Evolutionary conservation across 1,140 invertebrate genomes (phyloP).

Genomic region (Maniola jurtina): DNA sequence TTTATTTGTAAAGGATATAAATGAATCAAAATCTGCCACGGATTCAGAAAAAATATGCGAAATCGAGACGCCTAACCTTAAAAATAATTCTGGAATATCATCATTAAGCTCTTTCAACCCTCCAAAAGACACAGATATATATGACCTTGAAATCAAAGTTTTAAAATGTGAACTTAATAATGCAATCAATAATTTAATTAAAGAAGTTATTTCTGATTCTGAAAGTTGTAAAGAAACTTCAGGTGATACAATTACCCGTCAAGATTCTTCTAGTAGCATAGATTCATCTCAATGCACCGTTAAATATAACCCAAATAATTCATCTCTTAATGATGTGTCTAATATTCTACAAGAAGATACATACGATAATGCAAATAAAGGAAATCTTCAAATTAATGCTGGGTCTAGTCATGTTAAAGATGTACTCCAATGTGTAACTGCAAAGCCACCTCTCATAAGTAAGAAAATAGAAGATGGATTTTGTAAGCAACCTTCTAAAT

Average conservation of each 20-base stretch:
- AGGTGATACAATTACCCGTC: constrained; percentile 59
- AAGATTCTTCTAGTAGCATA: constrained; percentile 77
- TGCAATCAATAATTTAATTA: constrained; percentile 71
- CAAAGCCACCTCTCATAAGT: constrained; percentile 2
- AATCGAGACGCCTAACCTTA: not conserved
- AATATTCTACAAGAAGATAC: constrained; percentile 64
- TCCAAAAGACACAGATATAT: constrained; percentile 41
- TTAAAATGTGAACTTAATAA: constrained; percentile 74
- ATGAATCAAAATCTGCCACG: not conserved
- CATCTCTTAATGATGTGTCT: constrained; percentile 74
- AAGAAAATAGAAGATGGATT: constrained; percentile 31
- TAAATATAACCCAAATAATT: constrained; percentile 74
- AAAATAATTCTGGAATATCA: not conserved
- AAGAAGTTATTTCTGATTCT: constrained; percentile 65
- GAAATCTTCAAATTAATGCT: constrained; percentile 18
- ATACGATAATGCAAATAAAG: constrained; percentile 30
- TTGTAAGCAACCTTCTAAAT: constrained; percentile 39
- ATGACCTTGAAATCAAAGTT: constrained; percentile 67
- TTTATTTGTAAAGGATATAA: constrained; percentile 64
- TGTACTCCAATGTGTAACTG: constrained; percentile 54
- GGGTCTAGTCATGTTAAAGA: constrained; percentile 65
- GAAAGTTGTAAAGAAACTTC: constrained; percentile 47
- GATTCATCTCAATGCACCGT: constrained; percentile 77
- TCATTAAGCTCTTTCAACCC: constrained; percentile 9
- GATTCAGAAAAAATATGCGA: not conserved